Percentiles rank a stretch among this genome's conserved stretches.
phyloP scores from a whole-genome alignment of 1,140 invertebrate species.

The Epicauta chinensis region DNA sequence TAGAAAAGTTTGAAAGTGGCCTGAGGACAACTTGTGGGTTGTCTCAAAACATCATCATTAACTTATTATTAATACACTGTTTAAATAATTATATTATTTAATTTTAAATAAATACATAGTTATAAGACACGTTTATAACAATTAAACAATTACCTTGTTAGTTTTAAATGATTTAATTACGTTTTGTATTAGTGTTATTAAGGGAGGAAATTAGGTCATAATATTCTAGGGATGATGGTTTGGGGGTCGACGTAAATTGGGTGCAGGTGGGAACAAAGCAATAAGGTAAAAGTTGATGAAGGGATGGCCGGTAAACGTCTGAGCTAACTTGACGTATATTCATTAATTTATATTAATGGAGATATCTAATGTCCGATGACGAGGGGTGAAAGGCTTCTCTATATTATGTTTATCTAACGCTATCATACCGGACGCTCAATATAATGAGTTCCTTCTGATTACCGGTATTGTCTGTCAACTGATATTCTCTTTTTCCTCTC shows the following conservation, averaged over 20 bases:
- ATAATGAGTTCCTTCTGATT: constrained; percentile 35
- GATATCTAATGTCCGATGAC: constrained; percentile 34
- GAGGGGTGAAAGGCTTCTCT: constrained; percentile 24
- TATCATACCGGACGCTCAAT: constrained; percentile 30
- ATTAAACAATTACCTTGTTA: too few species aligned
- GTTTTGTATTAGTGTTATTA: not conserved
- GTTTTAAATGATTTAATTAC: not conserved
- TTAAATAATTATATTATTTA: constrained; percentile 6
- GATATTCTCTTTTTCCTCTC: too few species aligned
- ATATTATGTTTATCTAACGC: constrained; percentile 29
- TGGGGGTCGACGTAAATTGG: constrained; percentile 19
- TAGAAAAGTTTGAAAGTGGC: constrained; percentile 13
- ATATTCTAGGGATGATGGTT: constrained; percentile 1
- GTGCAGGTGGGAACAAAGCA: constrained; percentile 26
- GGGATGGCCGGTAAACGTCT: constrained; percentile 18
- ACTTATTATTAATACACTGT: constrained; percentile 7
- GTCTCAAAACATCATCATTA: constrained; percentile 11
- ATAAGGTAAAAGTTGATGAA: constrained; percentile 22
- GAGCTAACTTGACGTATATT: constrained; percentile 24
- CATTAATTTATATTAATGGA: constrained; percentile 38
- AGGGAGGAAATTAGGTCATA: not conserved
- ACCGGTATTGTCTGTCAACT: constrained; percentile 20
- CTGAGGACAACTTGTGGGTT: constrained; percentile 11
- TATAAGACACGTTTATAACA: too few species aligned
- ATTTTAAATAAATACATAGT: too few species aligned